Base-by-base conservation (phyloP, 2,113 vertebrate genomes). In the Martes martes region DNA sequence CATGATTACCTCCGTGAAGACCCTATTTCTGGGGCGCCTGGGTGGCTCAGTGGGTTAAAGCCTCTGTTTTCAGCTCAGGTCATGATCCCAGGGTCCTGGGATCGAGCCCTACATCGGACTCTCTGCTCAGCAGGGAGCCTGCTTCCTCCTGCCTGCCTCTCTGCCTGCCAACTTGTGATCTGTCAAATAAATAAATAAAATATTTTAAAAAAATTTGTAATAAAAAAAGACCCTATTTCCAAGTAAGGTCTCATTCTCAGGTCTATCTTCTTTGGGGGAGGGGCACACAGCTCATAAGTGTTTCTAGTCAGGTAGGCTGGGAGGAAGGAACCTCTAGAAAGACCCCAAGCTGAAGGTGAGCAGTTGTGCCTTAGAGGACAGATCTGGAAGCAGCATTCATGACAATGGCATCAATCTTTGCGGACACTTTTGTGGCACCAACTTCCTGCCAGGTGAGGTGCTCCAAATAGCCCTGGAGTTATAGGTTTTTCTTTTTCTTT, bases 361-460 rank as follows among this genome's bases (percentile, higher is more conserved):
- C n/a, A 8, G 19, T 31, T 18, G 21, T 23, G 39, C 42, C 47
- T 33, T 1, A 26, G 63, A 59, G 39, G 23, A 5, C 63, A 52
- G 21, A 23, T 11, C 69, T 18, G 50, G 39, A 55, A 6, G 39
- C 19, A 8, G 26, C 4, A 2, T 19, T 24, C 6, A 15, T 10
- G 73, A 61, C 19, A 9, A 7, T 1, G 36, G 65, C 16, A 0
- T 11, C 15, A 4, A 1, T 7, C 7, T 19, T 47, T 6, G 15
- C 0, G 11, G 13, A 7, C 45, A 1, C 26, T n/a, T 2, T 1
- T 0, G 24, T 26, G 73, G 63, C 16, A 0, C 19, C 0, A 0
- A 10, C 26, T 33, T 52, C 6, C 31, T 23, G 14, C 45, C 23
- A 23, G 69, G n/a, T 39, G 2, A 11, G 24, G 42, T 10, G 42